Conservation (phyloP, 2,113 vertebrate genomes). For the Capreolus pygargus region DNA sequence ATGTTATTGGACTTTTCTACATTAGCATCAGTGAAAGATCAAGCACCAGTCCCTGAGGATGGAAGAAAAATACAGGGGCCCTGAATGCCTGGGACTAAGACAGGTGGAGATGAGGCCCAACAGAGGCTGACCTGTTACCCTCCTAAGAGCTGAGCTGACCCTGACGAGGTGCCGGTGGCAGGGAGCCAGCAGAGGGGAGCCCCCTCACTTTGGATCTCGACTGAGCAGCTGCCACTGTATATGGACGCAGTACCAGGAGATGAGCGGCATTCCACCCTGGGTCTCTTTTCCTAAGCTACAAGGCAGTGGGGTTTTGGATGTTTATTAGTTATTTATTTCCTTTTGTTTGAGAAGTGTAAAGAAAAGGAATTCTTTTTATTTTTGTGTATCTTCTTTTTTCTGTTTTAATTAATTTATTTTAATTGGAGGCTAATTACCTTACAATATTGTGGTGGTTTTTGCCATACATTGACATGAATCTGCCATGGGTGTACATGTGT, state of each 20-base stretch:
- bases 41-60: background rate
- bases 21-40: background rate
- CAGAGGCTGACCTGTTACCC: background rate
- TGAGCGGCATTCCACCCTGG: fast-evolving
- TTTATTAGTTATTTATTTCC: background rate
- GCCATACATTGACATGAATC: background rate
- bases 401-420: background rate
- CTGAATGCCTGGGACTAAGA: background rate
- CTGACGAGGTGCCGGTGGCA: fast-evolving
- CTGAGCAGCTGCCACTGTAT: background rate
- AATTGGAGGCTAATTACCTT: background rate
- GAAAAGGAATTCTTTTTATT: background rate
- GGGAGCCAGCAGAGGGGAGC: background rate
- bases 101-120: background rate
- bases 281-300: background rate
- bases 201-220: background rate
- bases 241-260: background rate
- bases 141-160: background rate
- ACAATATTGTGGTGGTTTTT: background rate
- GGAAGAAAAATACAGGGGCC: background rate
- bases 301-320: background rate
- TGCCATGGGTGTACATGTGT: background rate
- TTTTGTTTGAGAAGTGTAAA: background rate
- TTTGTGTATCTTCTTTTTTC: background rate
- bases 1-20: background rate